Conservation (phyloP, 2,113 vertebrate genomes). For the Microtus richardsoni region DNA sequence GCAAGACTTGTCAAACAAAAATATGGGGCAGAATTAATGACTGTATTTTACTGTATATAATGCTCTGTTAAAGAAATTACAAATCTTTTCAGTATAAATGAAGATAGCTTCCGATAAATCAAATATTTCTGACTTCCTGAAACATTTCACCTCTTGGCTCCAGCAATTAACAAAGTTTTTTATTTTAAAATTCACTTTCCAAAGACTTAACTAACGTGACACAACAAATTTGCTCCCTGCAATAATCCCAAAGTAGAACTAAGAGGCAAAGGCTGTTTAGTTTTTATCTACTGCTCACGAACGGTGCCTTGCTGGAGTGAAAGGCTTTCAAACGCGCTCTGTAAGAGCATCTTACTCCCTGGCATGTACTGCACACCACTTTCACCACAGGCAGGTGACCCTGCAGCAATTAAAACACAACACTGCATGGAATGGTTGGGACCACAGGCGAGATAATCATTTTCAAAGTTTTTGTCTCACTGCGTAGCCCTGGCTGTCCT, state of each 20-base stretch:
- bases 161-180: constrained; percentile 22
- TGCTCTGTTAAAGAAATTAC: constrained; percentile 40
- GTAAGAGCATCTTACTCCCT: not conserved
- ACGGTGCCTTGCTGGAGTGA: not conserved
- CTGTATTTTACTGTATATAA: constrained; percentile 40
- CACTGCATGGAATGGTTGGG: not conserved
- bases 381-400: not conserved
- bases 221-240: not conserved
- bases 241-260: constrained; percentile 41
- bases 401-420: constrained; percentile 38
- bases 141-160: constrained; percentile 24
- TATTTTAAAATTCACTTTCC: constrained; percentile 56
- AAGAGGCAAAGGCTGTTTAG: not conserved
- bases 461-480: not conserved
- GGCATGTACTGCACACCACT: not conserved
- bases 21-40: not conserved
- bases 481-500: not conserved
- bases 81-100: constrained; percentile 50
- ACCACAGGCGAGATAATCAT: constrained; percentile 17
- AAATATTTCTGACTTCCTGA: constrained; percentile 56
- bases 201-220: constrained; percentile 38
- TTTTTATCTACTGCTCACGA: not conserved
- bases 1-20: constrained; percentile 22
- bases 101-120: constrained; percentile 30
- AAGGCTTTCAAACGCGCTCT: constrained; percentile 9